Base-by-base conservation (phyloP, 2,888 invertebrate genomes). In the Zootermopsis nevadensis region DNA sequence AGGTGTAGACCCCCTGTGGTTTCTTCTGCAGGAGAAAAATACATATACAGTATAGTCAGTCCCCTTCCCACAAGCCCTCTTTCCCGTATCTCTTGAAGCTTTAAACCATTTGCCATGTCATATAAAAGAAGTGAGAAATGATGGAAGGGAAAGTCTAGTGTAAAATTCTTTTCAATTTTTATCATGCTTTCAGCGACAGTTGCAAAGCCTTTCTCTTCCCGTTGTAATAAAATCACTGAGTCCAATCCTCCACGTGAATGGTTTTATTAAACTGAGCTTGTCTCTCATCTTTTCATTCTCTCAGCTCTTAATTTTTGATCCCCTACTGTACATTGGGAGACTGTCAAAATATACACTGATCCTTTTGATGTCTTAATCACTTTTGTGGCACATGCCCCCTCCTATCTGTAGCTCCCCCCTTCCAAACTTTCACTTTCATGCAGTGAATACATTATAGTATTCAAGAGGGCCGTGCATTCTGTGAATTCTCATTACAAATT, bases 331-430 rank as follows among this genome's bases (percentile, higher is more conserved):
- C 10, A 55, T 31, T n/a, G 79, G 12, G 55, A 79, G 31, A 33
- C 24, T 53, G 60, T 83, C 80, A 83, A 38, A 81, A 76, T 67
- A 83, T 81, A 76, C 76, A 42, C 80, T 76, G 76, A 80, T 81
- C 66, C 83, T 80, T 83, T 83, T 83, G 83, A 83, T 83, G 83
- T 83, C 83, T 83, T 83, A 83, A 69, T 81, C 81, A 81, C 66
- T 81, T 66, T 81, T 81, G 48, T 81, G 79, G 31, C 35, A 48
- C 30, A 30, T 33, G 30, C 27, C 53, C 19, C n/a, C 31, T 31
- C 53, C 27, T 55, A 31, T n/a, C 74, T 35, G 10, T 38, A 74
- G 38, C 74, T 4, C 60, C 60, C 60, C 53, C 27, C 27, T n/a
- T 60, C 15, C n/a, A 60, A n/a, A 74, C 74, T 38, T 38, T n/a